These are phyloP conservation scores for Nettapus auritus DNA, from an alignment of 2,113 vertebrate species.

Conservation along the genomic window DNA sequence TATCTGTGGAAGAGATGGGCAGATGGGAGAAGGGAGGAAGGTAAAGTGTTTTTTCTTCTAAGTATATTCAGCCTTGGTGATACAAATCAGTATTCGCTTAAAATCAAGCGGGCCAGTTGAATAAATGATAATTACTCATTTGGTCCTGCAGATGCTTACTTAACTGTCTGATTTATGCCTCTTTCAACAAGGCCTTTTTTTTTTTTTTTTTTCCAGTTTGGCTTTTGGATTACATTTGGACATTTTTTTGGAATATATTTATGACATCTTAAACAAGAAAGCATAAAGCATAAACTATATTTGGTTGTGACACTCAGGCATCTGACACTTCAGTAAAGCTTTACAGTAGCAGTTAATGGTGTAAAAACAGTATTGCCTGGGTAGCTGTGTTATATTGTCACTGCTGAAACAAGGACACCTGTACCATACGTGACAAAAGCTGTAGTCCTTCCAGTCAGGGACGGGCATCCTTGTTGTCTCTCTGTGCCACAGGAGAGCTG, in stretches of 20 bases:
- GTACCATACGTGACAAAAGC: background rate
- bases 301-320: background rate
- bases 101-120: background rate
- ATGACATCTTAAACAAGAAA: background rate
- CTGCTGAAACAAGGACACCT: background rate
- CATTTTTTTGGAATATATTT: background rate
- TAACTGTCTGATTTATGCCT: background rate
- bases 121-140: background rate
- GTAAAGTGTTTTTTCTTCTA: background rate
- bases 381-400: background rate
- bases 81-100: background rate
- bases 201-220: background rate
- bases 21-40: background rate
- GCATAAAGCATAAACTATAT: background rate
- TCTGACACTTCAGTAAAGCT: background rate
- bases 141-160: background rate
- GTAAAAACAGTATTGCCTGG: background rate
- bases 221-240: background rate
- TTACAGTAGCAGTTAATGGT: background rate
- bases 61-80: background rate
- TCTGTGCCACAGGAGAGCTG: background rate
- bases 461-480: background rate
- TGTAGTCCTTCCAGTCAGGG: background rate
- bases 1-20: rapidly evolving
- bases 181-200: background rate